A percentile compares a stretch with the other conserved stretches of the same genome.
phyloP scores from a whole-genome alignment of 2,888 invertebrate genomes.

The Dynastes hyllus region DNA sequence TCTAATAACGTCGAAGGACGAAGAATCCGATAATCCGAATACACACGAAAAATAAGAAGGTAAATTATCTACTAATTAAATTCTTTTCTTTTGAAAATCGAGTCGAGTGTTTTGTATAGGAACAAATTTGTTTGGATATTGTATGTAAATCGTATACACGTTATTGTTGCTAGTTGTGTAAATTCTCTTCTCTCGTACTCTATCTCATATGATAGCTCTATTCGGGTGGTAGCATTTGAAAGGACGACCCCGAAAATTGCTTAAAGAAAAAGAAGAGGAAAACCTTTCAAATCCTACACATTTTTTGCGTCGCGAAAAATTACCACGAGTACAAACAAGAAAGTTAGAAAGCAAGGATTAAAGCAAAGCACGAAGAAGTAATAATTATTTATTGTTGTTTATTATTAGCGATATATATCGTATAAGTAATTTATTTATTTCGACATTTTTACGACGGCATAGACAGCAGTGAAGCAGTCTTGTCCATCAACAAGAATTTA shows the following conservation, averaged over 20 bases:
- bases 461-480: slow-evolving; percentile 63
- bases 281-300: slow-evolving; percentile 33
- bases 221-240: slow-evolving; percentile 27
- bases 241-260: not conserved
- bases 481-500: slow-evolving; percentile 69
- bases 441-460: slow-evolving; percentile 65
- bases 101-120: not conserved
- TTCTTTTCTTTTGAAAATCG: not conserved
- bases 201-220: not conserved
- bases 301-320: not conserved
- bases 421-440: slow-evolving; percentile 60
- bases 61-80: slow-evolving; percentile 30
- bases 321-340: slow-evolving; percentile 39
- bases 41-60: slow-evolving; percentile 16
- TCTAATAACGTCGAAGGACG: slow-evolving; percentile 18
- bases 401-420: slow-evolving; percentile 51
- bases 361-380: not conserved
- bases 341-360: slow-evolving; percentile 5
- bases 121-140: not conserved
- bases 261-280: not conserved
- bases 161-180: slow-evolving; percentile 44
- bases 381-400: slow-evolving; percentile 37
- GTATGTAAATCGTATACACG: slow-evolving; percentile 22
- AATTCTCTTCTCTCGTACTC: slow-evolving; percentile 41
- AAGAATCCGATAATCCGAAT: slow-evolving; percentile 22